Evolutionary conservation across 2,888 invertebrate species (phyloP).

Genomic region (Cheilosia pagana): DNA sequence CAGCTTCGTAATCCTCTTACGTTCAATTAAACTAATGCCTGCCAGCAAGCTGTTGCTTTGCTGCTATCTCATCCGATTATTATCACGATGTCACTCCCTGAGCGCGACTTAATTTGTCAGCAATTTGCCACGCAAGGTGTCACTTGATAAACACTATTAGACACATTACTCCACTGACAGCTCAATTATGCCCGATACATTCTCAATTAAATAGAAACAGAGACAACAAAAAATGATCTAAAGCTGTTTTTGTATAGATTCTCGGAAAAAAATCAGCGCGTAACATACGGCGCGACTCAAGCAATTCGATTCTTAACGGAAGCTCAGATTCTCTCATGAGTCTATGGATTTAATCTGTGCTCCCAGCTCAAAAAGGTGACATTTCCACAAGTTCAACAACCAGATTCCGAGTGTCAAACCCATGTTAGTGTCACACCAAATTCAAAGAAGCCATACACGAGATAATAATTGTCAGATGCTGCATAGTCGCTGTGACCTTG

Average conservation of each 20-base stretch:
- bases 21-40: conserved; percentile 59
- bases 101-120: conserved; percentile 39
- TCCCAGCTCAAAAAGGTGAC: neutral
- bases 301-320: conserved; percentile 24
- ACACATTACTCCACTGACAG: conserved; percentile 25
- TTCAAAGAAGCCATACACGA: conserved; percentile 18
- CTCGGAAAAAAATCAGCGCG: conserved; percentile 20
- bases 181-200: conserved; percentile 42
- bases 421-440: conserved; percentile 47
- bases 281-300: neutral
- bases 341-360: neutral
- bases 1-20: conserved; percentile 60
- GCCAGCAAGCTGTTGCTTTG: neutral
- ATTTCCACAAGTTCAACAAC: conserved; percentile 38
- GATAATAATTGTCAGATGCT: conserved; percentile 18
- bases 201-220: neutral
- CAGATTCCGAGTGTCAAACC: conserved; percentile 57
- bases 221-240: neutral
- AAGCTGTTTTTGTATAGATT: neutral
- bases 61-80: conserved; percentile 53
- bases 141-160: neutral
- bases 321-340: neutral
- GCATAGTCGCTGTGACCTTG: conserved; percentile 59
- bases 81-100: conserved; percentile 2
- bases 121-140: conserved; percentile 22